Evolutionary conservation across 2,888 invertebrate species (phyloP), one percentile per base, ranked within the genome.

Genomic region (Euzetes globulus): DNA sequence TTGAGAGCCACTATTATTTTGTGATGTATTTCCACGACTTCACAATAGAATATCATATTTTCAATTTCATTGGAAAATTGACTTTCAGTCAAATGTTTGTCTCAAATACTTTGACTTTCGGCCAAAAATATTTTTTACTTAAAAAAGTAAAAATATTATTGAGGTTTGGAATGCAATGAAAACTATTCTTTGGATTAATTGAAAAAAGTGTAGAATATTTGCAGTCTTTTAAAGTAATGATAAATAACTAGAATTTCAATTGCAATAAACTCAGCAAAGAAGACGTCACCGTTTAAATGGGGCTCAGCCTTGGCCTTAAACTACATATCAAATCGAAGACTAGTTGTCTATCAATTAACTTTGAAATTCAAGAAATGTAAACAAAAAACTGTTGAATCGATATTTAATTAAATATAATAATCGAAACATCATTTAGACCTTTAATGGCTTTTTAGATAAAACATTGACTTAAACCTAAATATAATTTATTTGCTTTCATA

Each of bases 241-340:
- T 11, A 41, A 41, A 41, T 41, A 11, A 41, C 7, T 1, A 41
- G 5, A 41, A 9, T 11, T 41, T 41, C 6, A 41, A 41, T 13
- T 41, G 11, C 13, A 13, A 11, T 45, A 45, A 45, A 45, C 45
- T 11, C 45, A 45, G 15, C 9, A 41, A 33, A 41, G 41, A 41
- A 41, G 41, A 41, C 41, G 41, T 41, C 41, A 41, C n/a, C 6
- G 11, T 7, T 52, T 52, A 52, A 52, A 19, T 52, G 19, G 25
- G 11, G 25, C 52, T n/a, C 52, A 58, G 19, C 58, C 58, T 58
- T 58, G 58, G 29, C 58, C 58, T 58, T 58, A 58, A 58, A 58
- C 58, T 58, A 25, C 58, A 27, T 58, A 58, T 58, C 17, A 19
- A 25, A 15, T 2, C 5, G 47, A 47, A 5, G 50, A 50, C 50